phyloP scores from a whole-genome alignment of 1,140 invertebrate species.

The Orius insidiosus region DNA sequence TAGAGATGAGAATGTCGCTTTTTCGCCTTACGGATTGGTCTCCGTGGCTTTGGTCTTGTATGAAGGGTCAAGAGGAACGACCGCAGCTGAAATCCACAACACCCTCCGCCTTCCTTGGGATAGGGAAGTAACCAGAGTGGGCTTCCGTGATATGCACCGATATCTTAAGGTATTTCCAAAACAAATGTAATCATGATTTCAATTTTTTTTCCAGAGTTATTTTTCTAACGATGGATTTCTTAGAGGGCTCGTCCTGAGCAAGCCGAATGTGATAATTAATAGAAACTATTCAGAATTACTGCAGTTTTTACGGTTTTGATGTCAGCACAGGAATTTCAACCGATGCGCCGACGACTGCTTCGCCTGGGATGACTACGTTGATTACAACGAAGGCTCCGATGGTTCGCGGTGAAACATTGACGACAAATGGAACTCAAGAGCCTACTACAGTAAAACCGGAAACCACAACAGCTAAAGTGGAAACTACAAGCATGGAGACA shows the following conservation, averaged over 20 bases:
- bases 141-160: constrained; percentile 60
- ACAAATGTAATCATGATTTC: no score
- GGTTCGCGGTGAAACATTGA: no score
- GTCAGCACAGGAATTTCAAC: constrained; percentile 13
- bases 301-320: constrained; percentile 61
- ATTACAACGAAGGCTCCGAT: not conserved
- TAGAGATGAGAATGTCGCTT: constrained; percentile 59
- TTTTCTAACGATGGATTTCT: constrained; percentile 61
- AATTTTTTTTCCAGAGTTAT: constrained; percentile 43
- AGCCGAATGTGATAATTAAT: constrained; percentile 50
- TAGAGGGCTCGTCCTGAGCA: constrained; percentile 55
- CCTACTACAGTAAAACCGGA: constrained; percentile 14
- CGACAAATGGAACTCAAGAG: not conserved
- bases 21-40: constrained; percentile 59
- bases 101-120: constrained; percentile 47
- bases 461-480: constrained; percentile 19
- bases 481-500: constrained; percentile 18
- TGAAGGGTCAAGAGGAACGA: constrained; percentile 48
- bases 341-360: constrained; percentile 5
- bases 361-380: constrained; percentile 2
- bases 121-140: constrained; percentile 47
- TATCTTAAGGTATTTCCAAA: constrained; percentile 47
- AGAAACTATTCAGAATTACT: constrained; percentile 48
- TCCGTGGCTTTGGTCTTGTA: constrained; percentile 57
- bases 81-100: constrained; percentile 46